phyloP scores from a whole-genome alignment of 2,888 invertebrate genomes.

The Aphidoletes aphidimyza region DNA sequence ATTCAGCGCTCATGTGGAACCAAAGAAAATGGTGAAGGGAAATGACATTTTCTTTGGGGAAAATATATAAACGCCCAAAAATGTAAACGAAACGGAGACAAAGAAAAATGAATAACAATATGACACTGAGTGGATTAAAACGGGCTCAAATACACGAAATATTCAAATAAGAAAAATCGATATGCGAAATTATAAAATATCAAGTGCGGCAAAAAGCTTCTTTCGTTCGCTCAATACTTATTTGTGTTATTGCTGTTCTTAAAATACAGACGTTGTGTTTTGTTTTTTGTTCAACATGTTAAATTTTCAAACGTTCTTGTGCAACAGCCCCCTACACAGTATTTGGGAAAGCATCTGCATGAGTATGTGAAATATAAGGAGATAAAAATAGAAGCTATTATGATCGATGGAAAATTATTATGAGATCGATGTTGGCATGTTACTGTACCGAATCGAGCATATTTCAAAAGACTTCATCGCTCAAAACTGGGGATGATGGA shows the following conservation, averaged over 20 bases:
- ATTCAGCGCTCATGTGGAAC: slow-evolving; percentile 19
- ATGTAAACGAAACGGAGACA: not conserved
- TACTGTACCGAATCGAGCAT: not conserved
- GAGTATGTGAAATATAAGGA: not conserved
- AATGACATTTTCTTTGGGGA: not conserved
- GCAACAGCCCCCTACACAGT: not conserved
- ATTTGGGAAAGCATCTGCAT: not conserved
- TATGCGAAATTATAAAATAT: not conserved
- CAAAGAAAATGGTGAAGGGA: not conserved
- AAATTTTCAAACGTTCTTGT: too few species aligned
- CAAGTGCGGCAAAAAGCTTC: not conserved
- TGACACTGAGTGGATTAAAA: not conserved
- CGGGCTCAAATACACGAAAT: not conserved
- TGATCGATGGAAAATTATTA: slow-evolving; percentile 4
- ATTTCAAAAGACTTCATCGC: not conserved
- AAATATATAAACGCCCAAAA: too few species aligned
- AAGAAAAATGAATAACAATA: slow-evolving; percentile 23
- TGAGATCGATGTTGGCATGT: not conserved
- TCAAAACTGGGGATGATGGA: too few species aligned
- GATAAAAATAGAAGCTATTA: not conserved
- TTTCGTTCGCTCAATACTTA: not conserved
- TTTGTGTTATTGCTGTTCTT: not conserved
- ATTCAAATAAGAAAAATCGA: not conserved
- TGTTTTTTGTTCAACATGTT: not conserved
- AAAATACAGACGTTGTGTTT: not conserved